Base-by-base conservation (phyloP, 2,113 vertebrate genomes). In the Chionomys nivalis region DNA sequence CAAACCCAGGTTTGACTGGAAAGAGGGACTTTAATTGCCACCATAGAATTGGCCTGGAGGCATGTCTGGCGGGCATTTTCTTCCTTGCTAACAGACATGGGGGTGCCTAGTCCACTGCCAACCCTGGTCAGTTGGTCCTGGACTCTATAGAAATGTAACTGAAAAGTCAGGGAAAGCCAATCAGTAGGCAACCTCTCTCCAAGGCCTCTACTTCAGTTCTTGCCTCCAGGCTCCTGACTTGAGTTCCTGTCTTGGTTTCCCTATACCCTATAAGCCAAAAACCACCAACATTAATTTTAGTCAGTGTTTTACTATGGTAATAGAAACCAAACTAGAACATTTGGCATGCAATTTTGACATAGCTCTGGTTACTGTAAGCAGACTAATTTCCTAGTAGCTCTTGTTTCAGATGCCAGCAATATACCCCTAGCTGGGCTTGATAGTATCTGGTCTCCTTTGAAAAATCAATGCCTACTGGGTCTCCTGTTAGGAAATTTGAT, bases 401-500 rank as follows among this genome's bases (percentile, higher is more conserved):
- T 55, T 55, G 5, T 82, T 42, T 76, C 78, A 58, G 17, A 55
- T 65, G 63, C 44, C 42, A 96, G 72, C 55, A 78, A 90, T 91
- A 0, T 13, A 47, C 11, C 33, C 14, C 58, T 0, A 79, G 76
- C 93, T 93, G 61, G 75, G 58, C 82, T 44, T 21, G n/a, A 49
- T 13, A 81, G 24, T 26, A 83, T 26, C 8, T 90, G 85, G 36
- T 68, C 49, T 92, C 66, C 85, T 94, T 91, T 94, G 28, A 42
- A 77, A 95, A 94, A 96, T 96, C 96, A 97, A 76, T 87, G 42
- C 44, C 68, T 72, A 96, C 3, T 23, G 65, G 85, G 14, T 19
- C 17, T 96, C 52, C 28, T 87, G 13, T 93, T 97, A 94, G 96
- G n/a, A 55, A 52, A 19, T 91, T 96, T 97, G 91, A 96, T 75